These are phyloP conservation scores for Euplagia quadripunctaria DNA, from an alignment of 2,888 invertebrate species.

Conservation along the genomic window DNA sequence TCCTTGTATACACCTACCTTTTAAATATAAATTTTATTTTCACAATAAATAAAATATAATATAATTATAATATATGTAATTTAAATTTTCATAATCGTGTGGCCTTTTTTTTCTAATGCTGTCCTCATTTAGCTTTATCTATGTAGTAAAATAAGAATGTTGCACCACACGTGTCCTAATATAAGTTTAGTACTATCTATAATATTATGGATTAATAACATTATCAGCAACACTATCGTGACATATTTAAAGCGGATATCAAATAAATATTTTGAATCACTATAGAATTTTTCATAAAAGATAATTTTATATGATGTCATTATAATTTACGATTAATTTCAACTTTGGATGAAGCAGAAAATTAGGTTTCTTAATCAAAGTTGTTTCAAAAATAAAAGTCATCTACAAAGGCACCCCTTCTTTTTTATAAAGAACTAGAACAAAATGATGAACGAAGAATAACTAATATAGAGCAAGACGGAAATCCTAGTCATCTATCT, in stretches of 20 bases:
- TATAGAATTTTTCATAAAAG: neutral
- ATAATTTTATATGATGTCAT: neutral
- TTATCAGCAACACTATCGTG: constrained; percentile 31
- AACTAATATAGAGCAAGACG: too few relatives aligned
- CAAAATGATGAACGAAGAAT: too few relatives aligned
- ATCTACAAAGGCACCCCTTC: neutral
- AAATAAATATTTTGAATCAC: neutral
- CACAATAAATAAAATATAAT: too few relatives aligned
- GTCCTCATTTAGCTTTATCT: neutral
- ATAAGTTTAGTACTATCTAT: neutral
- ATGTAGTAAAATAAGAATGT: constrained; percentile 1
- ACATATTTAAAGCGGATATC: constrained; percentile 18
- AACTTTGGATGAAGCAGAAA: neutral
- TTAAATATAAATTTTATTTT: too few relatives aligned
- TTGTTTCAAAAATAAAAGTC: neutral
- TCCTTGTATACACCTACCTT: too few relatives aligned
- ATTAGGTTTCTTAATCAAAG: neutral
- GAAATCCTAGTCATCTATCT: too few relatives aligned
- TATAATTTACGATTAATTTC: neutral
- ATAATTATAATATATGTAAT: too few relatives aligned
- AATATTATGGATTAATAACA: constrained; percentile 30
- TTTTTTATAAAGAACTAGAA: too few relatives aligned
- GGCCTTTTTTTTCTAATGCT: neutral
- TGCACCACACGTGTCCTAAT: constrained; percentile 7
- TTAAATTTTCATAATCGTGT: neutral